Evolutionary conservation across 1,140 invertebrate species (phyloP), one percentile per base, ranked within the genome.

Genomic region (Gryon sp.): DNA sequence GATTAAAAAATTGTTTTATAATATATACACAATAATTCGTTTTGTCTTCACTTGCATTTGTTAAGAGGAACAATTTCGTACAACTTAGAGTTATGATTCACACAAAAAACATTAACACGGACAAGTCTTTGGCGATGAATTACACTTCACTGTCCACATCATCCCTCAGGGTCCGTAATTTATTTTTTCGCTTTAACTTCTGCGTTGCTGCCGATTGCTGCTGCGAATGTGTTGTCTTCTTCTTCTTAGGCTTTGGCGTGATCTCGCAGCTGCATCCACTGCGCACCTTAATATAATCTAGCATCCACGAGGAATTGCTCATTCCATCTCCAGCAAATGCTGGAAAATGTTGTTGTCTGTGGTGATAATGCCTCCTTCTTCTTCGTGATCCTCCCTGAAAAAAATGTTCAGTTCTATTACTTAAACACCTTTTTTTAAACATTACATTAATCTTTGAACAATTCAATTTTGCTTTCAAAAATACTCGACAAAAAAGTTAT

Each of bases 221-320:
- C 15, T 65, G 70, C 20, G 32, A 36, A 15, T 73, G 59, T 32
- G 18, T 8, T 15, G 12, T n/a, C 38, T 84, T 86, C 50, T 87
- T 88, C 66, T 86, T 87, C 76, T 85, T 89, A 19, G 83, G 83
- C 80, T 89, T 89, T 34, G 88, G 86, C 38, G 73, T 89, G 22
- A 95, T 90, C 83, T 94, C 92, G 85, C 95, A 97, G 70, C 93
- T 92, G 88, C 95, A 97, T 5, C 95, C 95, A 74, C 93, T 94
- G 57, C 95, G 90, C 32, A 96, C 91, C 77, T 90, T 90, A 69
- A 96, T 95, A 87, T 96, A 95, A 86, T 96, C 95, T 82, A 97
- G 88, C 48, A 92, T 92, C 92, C 93, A 95, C 12, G 84, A 81
- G 5, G 85, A 85, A 22, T 83, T 82, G 32, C 86, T 86, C 1